Conservation (phyloP, 1,140 invertebrate genomes). For the Bombus waltoni region DNA sequence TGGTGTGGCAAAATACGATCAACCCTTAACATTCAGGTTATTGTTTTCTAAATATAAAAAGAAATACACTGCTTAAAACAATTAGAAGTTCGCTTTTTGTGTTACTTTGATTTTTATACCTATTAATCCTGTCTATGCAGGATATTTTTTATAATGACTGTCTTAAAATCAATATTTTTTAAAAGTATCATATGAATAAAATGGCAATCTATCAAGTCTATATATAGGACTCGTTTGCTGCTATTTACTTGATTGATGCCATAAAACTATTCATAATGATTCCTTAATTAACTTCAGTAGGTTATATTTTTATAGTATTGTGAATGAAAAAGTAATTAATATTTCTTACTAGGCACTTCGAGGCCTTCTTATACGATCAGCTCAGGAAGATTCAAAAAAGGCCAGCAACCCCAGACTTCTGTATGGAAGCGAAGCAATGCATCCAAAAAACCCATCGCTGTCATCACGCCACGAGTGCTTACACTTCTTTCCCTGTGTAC, state of each 20-base stretch:
- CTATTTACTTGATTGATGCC: too few species aligned
- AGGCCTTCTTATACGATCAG: conserved; percentile 95
- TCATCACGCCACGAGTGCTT: conserved; percentile 94
- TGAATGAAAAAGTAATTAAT: conserved; percentile 10
- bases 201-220: neutral
- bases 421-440: conserved; percentile 86
- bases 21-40: conserved; percentile 80
- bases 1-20: conserved; percentile 79
- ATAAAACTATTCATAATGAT: too few species aligned
- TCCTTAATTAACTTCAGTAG: neutral
- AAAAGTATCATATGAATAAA: neutral
- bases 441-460: conserved; percentile 93
- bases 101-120: too few species aligned
- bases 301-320: neutral
- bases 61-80: neutral
- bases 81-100: neutral
- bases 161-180: neutral
- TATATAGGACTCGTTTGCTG: neutral
- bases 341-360: conserved; percentile 88
- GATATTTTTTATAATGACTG: too few species aligned
- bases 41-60: conserved; percentile 15
- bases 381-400: conserved; percentile 89
- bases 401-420: conserved; percentile 84
- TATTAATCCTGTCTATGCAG: too few species aligned
- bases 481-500: conserved; percentile 90